Percentiles rank a stretch among this genome's conserved stretches.
phyloP scores from a whole-genome alignment of 2,888 invertebrate species.

The Heliconius aoede region DNA sequence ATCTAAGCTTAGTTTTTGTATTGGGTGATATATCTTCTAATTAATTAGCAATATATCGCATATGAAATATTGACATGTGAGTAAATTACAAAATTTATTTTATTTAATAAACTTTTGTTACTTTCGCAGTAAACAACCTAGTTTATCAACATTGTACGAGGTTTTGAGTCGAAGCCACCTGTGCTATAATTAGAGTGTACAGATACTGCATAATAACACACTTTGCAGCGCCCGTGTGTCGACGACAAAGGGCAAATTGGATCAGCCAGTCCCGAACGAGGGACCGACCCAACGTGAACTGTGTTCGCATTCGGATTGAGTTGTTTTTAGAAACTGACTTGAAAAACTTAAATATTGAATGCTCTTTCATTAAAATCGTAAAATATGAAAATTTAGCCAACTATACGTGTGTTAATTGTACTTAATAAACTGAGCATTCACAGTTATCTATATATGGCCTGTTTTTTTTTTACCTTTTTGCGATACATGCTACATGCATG shows the following conservation, averaged over 20 bases:
- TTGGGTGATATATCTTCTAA: neutral
- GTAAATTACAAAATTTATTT: neutral
- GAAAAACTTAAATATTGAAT: neutral
- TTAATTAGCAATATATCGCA: neutral
- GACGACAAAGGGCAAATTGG: constrained; percentile 49
- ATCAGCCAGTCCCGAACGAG: constrained; percentile 29
- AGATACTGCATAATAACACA: constrained; percentile 46
- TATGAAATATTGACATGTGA: neutral
- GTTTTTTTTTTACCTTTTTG: neutral
- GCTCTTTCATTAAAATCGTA: constrained; percentile 6
- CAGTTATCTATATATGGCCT: neutral
- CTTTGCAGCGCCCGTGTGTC: constrained; percentile 37
- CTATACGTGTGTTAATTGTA: constrained; percentile 1
- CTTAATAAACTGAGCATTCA: neutral
- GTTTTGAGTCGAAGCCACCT: constrained; percentile 48
- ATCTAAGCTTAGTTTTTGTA: neutral
- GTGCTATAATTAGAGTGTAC: constrained; percentile 49
- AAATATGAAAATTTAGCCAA: constrained; percentile 8
- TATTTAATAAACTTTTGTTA: neutral
- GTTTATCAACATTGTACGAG: constrained; percentile 49
- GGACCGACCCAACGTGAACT: constrained; percentile 18
- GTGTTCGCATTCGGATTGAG: constrained; percentile 20
- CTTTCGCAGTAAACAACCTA: constrained; percentile 18
- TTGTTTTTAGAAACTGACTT: constrained; percentile 13
- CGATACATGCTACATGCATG: neutral